Evolutionary conservation across 1,140 invertebrate genomes (phyloP).

Genomic region (Heliconius eleuchia): DNA sequence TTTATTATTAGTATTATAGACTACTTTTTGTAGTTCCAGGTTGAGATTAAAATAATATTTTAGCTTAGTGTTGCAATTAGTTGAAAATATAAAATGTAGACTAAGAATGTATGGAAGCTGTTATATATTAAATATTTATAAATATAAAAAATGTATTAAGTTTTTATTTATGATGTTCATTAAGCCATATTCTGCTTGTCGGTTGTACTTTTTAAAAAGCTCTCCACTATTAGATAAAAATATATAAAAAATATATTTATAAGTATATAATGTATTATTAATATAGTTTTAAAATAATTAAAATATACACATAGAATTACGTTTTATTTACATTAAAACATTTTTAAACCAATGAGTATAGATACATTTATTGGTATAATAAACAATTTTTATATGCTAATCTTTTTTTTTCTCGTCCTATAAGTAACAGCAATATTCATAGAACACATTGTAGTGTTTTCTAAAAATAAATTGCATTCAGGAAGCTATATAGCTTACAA

Average conservation of each 20-base stretch:
- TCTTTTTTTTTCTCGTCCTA: neutral
- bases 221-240: neutral
- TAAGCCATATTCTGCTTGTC: neutral
- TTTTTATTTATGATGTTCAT: neutral
- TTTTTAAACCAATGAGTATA: neutral
- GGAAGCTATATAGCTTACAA: no score
- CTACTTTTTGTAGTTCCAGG: neutral
- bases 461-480: no score
- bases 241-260: neutral
- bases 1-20: neutral
- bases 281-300: no score
- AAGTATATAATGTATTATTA: neutral
- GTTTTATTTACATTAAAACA: neutral
- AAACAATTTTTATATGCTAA: conserved; percentile 2
- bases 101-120: neutral
- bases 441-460: no score
- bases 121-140: neutral
- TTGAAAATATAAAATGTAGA: neutral
- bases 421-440: neutral
- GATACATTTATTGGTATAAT: conserved; percentile 1
- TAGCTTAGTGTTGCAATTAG: neutral
- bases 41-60: conserved; percentile 4
- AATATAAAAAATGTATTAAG: neutral
- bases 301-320: neutral
- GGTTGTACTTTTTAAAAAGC: neutral